Base-by-base conservation (phyloP, 2,797 vertebrate genomes). In the Darevskia mixta region DNA sequence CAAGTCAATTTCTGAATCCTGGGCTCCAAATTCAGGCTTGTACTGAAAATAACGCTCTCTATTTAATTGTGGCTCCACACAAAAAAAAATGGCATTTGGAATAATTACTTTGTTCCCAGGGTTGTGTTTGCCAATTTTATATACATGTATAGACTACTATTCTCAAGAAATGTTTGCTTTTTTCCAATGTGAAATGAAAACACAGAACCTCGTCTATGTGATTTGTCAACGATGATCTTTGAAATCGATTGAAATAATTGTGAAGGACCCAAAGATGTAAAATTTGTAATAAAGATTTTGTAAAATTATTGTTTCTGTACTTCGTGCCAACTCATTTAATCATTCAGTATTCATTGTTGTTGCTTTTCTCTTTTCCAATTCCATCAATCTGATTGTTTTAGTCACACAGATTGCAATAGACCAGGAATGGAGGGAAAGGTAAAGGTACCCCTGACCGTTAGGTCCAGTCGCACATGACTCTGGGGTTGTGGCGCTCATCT, bases 261-360 rank as follows among this genome's bases (percentile, higher is more conserved):
- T 88, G 87, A 93, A 87, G 87, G 84, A 91, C 67, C 87, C 91
- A 95, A 95, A 87, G 66, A 92, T 94, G 86, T 93, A 91, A 86
- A 91, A 87, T 82, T 76, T 93, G 93, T 89, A 77, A 95, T 95
- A 96, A 95, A 95, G 45, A 61, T 87, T 81, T 90, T 87, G 76
- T 67, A 75, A 90, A 67, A 41, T 76, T 61, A 10, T 85, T n/a
- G 5, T 81, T 76, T 76, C 32, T 69, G 29, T 81, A 64, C 18
- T 38, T 32, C 35, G 17, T 64, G 35, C 8, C n/a, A 79, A 35
- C 35, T 20, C 9, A n/a, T 79, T 27, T 79, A 58, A n/a, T 7
- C 78, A 8, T 61, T 61, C 43, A 29, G 8, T 27, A n/a, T 71
- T 38, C 32, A 38, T 55, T 64, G 27, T 77, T 20, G 13, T 43